A percentile compares a stretch with the other conserved stretches of the same genome.
These are phyloP conservation scores for Agapetus fuscipes DNA, from an alignment of 2,888 invertebrate genomes.

Conservation along the genomic window DNA sequence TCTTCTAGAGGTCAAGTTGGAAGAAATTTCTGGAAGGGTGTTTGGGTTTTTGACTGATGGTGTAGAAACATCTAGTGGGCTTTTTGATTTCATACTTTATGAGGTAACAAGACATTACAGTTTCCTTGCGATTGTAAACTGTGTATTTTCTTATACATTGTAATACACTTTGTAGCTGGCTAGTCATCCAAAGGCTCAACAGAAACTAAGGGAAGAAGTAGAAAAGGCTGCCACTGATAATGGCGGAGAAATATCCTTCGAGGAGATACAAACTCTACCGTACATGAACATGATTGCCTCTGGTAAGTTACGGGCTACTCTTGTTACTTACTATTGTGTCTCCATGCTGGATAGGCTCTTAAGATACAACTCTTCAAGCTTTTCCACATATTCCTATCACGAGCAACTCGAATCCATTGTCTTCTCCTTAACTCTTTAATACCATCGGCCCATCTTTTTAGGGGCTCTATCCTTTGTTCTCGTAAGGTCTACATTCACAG, in stretches of 20 bases:
- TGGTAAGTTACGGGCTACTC: too few species aligned
- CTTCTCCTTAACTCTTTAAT: too few species aligned
- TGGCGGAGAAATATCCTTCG: slow-evolving; percentile 10
- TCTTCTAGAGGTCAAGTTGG: neutral
- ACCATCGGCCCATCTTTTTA: too few species aligned
- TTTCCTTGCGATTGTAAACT: too few species aligned
- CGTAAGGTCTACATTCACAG: too few species aligned
- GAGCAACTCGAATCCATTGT: too few species aligned
- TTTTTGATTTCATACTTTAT: slow-evolving; percentile 10
- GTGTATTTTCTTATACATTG: too few species aligned
- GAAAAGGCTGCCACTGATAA: slow-evolving; percentile 6
- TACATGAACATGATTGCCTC: slow-evolving; percentile 9
- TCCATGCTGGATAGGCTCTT: too few species aligned
- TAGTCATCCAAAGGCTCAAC: slow-evolving; percentile 10
- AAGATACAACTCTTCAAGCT: too few species aligned
- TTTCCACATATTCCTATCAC: too few species aligned
- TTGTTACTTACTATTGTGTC: too few species aligned
- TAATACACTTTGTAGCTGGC: slow-evolving; percentile 12
- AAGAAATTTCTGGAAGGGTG: slow-evolving; percentile 5
- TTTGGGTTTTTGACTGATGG: slow-evolving; percentile 14
- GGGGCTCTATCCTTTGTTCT: too few species aligned
- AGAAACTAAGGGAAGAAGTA: slow-evolving; percentile 7
- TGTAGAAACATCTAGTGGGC: slow-evolving; percentile 11
- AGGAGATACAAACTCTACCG: slow-evolving; percentile 6
- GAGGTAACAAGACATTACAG: slow-evolving; percentile 7